These are phyloP conservation scores for Acanthosepion pharaonis DNA, from an alignment of 2,888 invertebrate species.

Conservation along the genomic window DNA sequence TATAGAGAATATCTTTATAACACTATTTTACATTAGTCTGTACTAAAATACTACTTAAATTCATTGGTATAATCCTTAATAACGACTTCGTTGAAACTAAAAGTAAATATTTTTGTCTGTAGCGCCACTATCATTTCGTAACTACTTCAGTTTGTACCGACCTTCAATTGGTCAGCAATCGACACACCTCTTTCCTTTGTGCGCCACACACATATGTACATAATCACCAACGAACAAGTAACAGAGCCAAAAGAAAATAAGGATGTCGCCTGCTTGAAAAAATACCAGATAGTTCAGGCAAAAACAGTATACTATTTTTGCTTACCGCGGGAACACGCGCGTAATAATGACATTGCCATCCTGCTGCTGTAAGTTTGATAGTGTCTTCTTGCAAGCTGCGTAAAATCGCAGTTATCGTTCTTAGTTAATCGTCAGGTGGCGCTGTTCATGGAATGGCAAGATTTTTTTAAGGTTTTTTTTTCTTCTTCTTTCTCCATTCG, in stretches of 20 bases:
- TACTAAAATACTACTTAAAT: not conserved
- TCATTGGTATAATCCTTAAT: too few relatives aligned
- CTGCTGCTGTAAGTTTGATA: not conserved
- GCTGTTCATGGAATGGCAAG: not conserved
- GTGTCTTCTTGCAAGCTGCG: not conserved
- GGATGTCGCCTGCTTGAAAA: not conserved
- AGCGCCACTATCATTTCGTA: not conserved
- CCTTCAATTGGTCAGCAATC: constrained; percentile 33
- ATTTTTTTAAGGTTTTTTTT: too few relatives aligned
- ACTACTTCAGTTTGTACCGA: not conserved
- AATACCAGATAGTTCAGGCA: not conserved
- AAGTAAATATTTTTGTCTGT: not conserved
- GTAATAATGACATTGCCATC: not conserved
- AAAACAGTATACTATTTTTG: not conserved
- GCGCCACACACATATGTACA: not conserved
- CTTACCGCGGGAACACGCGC: not conserved
- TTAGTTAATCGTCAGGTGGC: not conserved
- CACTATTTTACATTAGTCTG: not conserved
- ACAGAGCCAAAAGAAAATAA: not conserved
- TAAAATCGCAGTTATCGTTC: not conserved
- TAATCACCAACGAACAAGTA: not conserved
- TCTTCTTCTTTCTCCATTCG: too few relatives aligned
- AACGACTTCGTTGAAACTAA: not conserved
- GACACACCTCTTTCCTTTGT: not conserved
- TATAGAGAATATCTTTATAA: not conserved